Evolutionary conservation across 2,888 invertebrate genomes (phyloP), one percentile per base, ranked within the genome.

Genomic region (Taphrorychus bicolor): DNA sequence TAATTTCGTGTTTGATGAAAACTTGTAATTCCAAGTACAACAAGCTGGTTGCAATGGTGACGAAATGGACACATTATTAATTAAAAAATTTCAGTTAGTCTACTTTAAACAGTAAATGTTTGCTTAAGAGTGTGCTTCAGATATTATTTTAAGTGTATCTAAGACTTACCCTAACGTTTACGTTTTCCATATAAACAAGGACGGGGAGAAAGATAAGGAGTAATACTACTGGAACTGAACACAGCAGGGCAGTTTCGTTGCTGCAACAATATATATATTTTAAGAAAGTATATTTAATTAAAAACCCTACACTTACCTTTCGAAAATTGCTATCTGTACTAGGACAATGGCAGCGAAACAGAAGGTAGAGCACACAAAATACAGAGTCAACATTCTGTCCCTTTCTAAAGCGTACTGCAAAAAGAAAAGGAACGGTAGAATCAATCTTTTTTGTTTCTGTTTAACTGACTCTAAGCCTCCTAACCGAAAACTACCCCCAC

Each of bases 301-400:
- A n/a, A 45, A 51, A 51, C 5, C 4, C 7, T 14, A 2, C 9
- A 22, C 74, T 77, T 72, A 79, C 79, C 77, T 73, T 67, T 71
- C 73, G 68, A 78, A 76, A 41, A 76, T 73, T 3, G 75, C 87
- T 70, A 91, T 82, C 77, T 94, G 91, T 56, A 93, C 88, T 23
- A 87, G 72, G 52, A 89, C 85, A 66, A 93, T 88, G 63, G 90
- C 87, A 48, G 88, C 74, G 78, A 92, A 90, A 74, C 94, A 87
- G 71, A 91, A 82, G 58, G 92, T 84, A 40, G 94, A 90, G 84
- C 94, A 94, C 71, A 90, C 85, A 83, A 94, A 94, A 81, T 96
- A 95, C 16, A 93, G 88, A 68, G 89, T 89, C 76, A 95, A 86
- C 95, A 95, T 95, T 74, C 89, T 86, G 83, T 97, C 95, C 64